phyloP scores from a whole-genome alignment of 2,888 invertebrate species.

The Cenopis cana region DNA sequence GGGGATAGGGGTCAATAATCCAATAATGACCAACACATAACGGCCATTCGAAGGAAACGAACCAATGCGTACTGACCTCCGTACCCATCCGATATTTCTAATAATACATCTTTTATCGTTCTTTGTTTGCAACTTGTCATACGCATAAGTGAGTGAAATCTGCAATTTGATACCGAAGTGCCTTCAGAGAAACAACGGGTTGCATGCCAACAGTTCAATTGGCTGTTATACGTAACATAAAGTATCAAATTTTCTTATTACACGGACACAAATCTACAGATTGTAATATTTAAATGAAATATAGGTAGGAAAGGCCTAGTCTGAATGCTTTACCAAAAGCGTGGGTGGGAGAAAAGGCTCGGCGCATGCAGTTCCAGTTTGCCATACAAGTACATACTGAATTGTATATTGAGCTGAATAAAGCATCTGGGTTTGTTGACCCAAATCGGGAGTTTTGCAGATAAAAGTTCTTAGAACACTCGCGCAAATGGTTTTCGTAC shows the following conservation, averaged over 20 bases:
- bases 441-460: constrained; percentile 49
- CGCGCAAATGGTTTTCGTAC: constrained; percentile 16
- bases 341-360: constrained; percentile 67
- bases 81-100: constrained; percentile 67
- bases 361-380: constrained; percentile 62
- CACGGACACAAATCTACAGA: neutral
- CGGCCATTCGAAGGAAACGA: constrained; percentile 67
- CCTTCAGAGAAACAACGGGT: constrained; percentile 27
- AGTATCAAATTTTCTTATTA: constrained; percentile 6
- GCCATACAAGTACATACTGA: constrained; percentile 59
- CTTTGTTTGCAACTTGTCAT: constrained; percentile 59
- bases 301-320: constrained; percentile 30
- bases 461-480: constrained; percentile 28
- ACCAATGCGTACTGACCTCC: constrained; percentile 69
- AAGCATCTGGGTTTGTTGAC: constrained; percentile 67
- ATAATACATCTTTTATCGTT: constrained; percentile 69
- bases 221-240: neutral
- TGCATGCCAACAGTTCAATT: constrained; percentile 19
- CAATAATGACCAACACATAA: constrained; percentile 62
- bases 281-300: constrained; percentile 21
- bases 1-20: constrained; percentile 69
- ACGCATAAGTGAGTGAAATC: constrained; percentile 48
- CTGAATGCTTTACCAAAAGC: constrained; percentile 59
- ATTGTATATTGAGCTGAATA: constrained; percentile 63
- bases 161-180: constrained; percentile 39